Base-by-base conservation (phyloP, 2,888 invertebrate species). In the Apodemia zela region DNA sequence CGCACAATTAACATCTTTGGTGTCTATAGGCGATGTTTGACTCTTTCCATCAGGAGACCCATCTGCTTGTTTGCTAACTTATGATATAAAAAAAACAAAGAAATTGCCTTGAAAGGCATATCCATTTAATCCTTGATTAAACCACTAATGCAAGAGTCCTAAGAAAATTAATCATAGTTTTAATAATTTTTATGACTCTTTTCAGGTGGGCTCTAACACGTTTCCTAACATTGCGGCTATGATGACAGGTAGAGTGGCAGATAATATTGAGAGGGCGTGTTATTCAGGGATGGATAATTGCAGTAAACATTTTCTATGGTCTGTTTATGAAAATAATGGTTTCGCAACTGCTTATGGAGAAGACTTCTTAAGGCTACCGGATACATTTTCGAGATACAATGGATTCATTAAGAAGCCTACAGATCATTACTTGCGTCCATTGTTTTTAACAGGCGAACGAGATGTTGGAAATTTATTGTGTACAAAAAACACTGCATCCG, bases 191-290 rank as follows among this genome's bases (percentile, higher is more conserved):
- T 3, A 29, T 29, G 29, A 29, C 33, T 33, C 8, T 38, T 77
- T 81, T 69, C 76, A 96, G 93, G 93, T 96, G 65, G 96, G 94
- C 6, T 96, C 96, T 76, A 98, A 98, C 75, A 98, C 97, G 0
- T 97, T 95, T 80, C 97, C 98, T 0, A 98, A 98, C 81, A 82
- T 98, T 58, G 95, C 97, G 92, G 95, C 97, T 0, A 85, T 97
- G 58, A 84, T 96, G 25, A 94, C 95, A 0, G 98, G 97, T 0
- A 91, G 92, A 68, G 93, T 85, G 15, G 85, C 93, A 15, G 85
- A 92, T 54, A 71, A 78, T 2, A 76, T 85, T 17, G 93, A 94
- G 73, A 84, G 86, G 25, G 93, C 93, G 1, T 92, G 86, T 61
- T 78, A 75, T 13, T 72, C 73, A 25, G 71, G 88, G 6, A 89